Evolutionary conservation across 2,888 invertebrate species (phyloP).

Genomic region (Synanthedon andrenaeformis): DNA sequence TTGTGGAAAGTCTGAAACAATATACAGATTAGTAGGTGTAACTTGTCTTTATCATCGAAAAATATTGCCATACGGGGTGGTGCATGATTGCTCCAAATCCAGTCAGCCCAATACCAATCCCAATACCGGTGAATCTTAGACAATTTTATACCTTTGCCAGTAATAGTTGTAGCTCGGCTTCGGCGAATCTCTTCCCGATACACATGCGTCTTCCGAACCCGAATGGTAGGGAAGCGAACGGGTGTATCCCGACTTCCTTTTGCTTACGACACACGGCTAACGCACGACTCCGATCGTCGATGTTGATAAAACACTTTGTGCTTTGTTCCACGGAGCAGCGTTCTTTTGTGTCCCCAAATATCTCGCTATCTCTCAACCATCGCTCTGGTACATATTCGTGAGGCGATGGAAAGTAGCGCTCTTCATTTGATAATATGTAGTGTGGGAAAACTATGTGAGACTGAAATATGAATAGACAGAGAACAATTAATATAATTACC

Average conservation of each 20-base stretch:
- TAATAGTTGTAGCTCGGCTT: slow-evolving; percentile 80
- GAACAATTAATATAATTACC: neutral
- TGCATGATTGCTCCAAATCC: too few relatives aligned
- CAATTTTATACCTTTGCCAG: slow-evolving; percentile 73
- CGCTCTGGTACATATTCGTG: slow-evolving; percentile 79
- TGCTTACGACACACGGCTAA: slow-evolving; percentile 40
- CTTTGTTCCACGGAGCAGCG: neutral
- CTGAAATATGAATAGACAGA: slow-evolving; percentile 50
- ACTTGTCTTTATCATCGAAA: neutral
- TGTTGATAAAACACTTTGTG: neutral
- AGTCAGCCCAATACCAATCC: too few relatives aligned
- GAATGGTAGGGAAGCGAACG: slow-evolving; percentile 81
- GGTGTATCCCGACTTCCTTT: slow-evolving; percentile 75
- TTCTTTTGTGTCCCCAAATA: slow-evolving; percentile 9
- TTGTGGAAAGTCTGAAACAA: slow-evolving; percentile 76
- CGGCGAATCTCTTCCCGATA: slow-evolving; percentile 83
- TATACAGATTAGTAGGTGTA: slow-evolving; percentile 1
- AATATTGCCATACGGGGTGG: neutral
- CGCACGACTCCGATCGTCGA: slow-evolving; percentile 14
- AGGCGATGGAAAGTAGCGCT: slow-evolving; percentile 79
- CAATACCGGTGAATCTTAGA: too few relatives aligned
- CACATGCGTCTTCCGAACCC: slow-evolving; percentile 83
- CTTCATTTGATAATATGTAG: slow-evolving; percentile 79
- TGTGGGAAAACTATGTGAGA: slow-evolving; percentile 85
- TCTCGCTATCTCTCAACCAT: slow-evolving; percentile 74